These are phyloP conservation scores for Cygnus buccinator DNA, from an alignment of 2,113 vertebrate species.

Conservation along the genomic window DNA sequence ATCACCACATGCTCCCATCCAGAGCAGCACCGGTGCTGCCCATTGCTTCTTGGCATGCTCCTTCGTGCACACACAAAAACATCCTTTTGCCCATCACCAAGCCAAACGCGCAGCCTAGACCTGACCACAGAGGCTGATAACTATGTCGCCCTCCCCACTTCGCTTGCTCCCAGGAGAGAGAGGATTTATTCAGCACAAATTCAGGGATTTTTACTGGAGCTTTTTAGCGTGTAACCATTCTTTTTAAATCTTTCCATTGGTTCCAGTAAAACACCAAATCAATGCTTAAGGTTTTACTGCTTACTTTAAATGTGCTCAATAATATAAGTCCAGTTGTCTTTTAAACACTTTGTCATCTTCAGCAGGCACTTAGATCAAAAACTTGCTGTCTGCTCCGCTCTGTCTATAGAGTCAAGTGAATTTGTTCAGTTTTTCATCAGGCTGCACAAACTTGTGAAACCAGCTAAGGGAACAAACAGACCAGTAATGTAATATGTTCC, in stretches of 20 bases:
- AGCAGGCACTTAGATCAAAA: not conserved
- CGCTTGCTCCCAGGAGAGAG: not conserved
- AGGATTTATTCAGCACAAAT: not conserved
- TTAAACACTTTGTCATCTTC: constrained; percentile 24
- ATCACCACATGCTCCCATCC: not conserved
- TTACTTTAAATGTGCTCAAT: not conserved
- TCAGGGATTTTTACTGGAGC: not conserved
- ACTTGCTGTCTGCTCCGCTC: not conserved
- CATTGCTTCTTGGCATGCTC: not conserved
- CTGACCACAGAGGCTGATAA: not conserved
- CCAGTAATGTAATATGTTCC: not conserved
- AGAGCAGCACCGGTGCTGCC: not conserved
- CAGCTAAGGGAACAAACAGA: not conserved
- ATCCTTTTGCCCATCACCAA: not conserved
- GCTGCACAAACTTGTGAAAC: not conserved
- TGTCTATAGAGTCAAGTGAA: not conserved
- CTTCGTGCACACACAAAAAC: accelerated
- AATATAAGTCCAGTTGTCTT: constrained; percentile 8
- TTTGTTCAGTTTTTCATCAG: not conserved
- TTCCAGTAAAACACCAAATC: constrained; percentile 14
- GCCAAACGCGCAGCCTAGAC: accelerated
- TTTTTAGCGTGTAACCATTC: constrained; percentile 21
- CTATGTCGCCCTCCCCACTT: not conserved
- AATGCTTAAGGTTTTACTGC: constrained; percentile 10
- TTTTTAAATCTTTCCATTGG: not conserved